A percentile compares a stretch with the other conserved stretches of the same genome.
phyloP scores from a whole-genome alignment of 2,113 vertebrate species.

The Pseudolaguvia tuberculata region DNA sequence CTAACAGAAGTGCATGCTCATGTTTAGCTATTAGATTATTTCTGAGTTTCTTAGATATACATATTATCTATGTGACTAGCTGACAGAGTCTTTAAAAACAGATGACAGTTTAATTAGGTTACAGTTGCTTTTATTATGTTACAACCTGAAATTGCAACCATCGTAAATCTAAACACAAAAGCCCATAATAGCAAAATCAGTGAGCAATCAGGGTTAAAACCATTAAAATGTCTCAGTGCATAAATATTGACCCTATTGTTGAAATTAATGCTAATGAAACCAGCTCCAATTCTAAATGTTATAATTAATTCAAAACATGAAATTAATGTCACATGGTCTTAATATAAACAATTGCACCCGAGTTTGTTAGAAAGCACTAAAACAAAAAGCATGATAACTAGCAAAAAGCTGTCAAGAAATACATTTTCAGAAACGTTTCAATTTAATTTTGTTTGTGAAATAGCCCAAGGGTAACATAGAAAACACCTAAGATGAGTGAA shows the following conservation, averaged over 20 bases:
- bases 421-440: background rate
- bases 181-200: background rate
- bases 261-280: background rate
- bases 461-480: too few relatives aligned
- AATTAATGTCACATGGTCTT: background rate
- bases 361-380: too few relatives aligned
- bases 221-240: background rate
- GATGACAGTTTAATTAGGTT: background rate
- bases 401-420: background rate
- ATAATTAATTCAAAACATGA: background rate
- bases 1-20: background rate
- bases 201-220: too few relatives aligned
- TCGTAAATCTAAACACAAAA: background rate
- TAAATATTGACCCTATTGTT: background rate
- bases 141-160: background rate
- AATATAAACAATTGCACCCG: background rate
- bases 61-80: background rate
- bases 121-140: background rate
- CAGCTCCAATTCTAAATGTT: background rate
- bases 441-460: background rate
- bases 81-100: background rate
- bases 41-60: background rate
- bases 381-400: background rate
- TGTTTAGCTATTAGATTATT: slow-evolving; percentile 2
- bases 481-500: too few relatives aligned